Evolutionary conservation across 2,888 invertebrate genomes (phyloP), one percentile per base, ranked within the genome.

Genomic region (Andrena hattorfiana): DNA sequence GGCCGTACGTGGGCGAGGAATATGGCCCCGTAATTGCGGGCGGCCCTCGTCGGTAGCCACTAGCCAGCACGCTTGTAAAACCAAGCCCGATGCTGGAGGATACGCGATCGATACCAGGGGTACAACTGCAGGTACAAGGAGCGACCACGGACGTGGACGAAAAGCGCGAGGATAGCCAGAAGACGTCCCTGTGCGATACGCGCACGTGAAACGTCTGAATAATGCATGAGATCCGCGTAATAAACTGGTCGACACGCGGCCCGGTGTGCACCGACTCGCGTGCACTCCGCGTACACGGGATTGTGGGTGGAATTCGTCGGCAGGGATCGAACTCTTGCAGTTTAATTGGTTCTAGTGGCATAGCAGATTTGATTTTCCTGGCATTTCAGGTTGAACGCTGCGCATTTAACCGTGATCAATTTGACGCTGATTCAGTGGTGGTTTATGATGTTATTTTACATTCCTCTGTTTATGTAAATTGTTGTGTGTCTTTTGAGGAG

Each of bases 211-310:
- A 63, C 69, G 60, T 75, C 72, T 86, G 84, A 86, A 86, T 86
- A 86, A 86, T 86, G 73, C 81, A 86, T 79, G 74, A 69, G 49
- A 71, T 69, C 67, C 69, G 76, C 76, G 81, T 86, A 81, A 86
- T 86, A 86, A 81, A 86, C 68, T 71, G 81, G 74, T 73, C 73
- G 81, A 77, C 78, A 42, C 62, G 70, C 70, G 30, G 28, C 16
- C 13, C 26, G 28, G 60, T 28, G 60, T 64, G 63, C 78, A 26
- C 35, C 8, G 48, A n/a, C 54, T 77, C 68, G 48, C 56, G 76
- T 75, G 54, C 23, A 48, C 49, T 7, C 20, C 16, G 51, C 23
- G 48, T 62, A 10, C 49, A 28, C 8, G 7, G 60, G 28, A 56
- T 26, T 23, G 35, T 28, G 56, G 32, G 20, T 13, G 69, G 54